Evolutionary conservation across 37 sponge, comb jelly and placozoan genomes (phyloP), one percentile per base, ranked within the genome.

Genomic region (Spongilla lacustris): DNA sequence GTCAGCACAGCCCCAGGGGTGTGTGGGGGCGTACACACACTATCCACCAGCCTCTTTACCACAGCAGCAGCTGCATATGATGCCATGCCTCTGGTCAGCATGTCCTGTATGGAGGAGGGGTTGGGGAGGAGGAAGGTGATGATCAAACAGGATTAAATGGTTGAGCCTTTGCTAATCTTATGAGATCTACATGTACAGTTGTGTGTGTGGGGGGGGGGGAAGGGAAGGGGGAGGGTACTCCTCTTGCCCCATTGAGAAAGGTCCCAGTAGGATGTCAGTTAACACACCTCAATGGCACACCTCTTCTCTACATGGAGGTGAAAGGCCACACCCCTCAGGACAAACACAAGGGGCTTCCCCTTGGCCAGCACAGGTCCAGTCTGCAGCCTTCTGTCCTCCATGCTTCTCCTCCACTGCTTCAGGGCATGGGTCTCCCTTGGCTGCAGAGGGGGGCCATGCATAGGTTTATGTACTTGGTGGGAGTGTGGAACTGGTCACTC

Each of bases 281-380:
- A 9, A 10, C 5, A 25, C 27, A 93, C 94, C 67, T 89, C 86
- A 76, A 94, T 85, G 6, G 82, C 41, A 8, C 80, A 66, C 69
- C 93, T 81, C 81, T 80, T 74, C 19, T 77, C 50, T 76, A 5
- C 37, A 46, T 89, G 74, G 11, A 66, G 8, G 68, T 98, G 81
- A 48, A 76, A 81, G 25, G 96, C 85, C 9, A 98, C 81, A 28
- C 99, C 99, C 69, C 89, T 92, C 33, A 98, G 90, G 17, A 88
- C 93, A 49, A 98, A 78, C 8, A 78, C 21, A 23, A 98, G 38
- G 25, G 95, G 93, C 24, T 86, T 67, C 2, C 96, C 96, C 26
- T 75, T 36, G 75, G 50, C 48, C 67, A 96, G 86, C n/a, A 93
- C 83, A 12, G 99, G 99, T 24, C 89, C 75, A 2, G 97, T 98